Evolutionary conservation across 1,140 invertebrate species (phyloP), one percentile per base, ranked within the genome.

Genomic region (Zaprionus capensis): DNA sequence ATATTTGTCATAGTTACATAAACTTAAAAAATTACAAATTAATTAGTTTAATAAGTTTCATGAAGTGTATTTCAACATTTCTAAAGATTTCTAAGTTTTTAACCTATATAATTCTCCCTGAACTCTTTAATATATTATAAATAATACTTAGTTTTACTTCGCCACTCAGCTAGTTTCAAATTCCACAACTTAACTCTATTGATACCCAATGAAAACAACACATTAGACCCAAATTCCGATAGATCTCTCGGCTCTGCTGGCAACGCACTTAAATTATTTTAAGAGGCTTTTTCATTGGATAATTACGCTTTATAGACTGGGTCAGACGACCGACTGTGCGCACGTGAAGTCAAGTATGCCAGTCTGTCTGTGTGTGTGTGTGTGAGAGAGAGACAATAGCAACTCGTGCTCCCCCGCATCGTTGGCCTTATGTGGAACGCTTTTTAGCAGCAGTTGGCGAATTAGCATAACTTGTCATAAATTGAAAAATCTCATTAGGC

Each of bases 381-480:
- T 12, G 4, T 2, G 56, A 22, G 55, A 12, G 11, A 14, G 31
- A 57, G 63, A 75, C 72, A 75, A 75, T 75, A 24, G 72, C 58
- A 69, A 62, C 49, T 75, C 49, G 4, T 51, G 59, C 73, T 65
- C 73, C 73, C 73, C 73, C 73, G 73, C 73, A 76, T 44, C 58
- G 51, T 22, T 44, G 31, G 66, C 71, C 70, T 83, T 85, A 81
- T 80, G 78, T 84, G 80, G 53, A 65, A 67, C 63, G 55, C 28
- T 31, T 62, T 62, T 56, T 67, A 63, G 62, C 67, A 66, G 74
- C 69, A 58, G 59, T 63, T 53, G 49, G 49, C 53, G 84, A 90
- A 90, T 90, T 90, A 91, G 85, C 85, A 90, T 90, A 90, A 90
- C 85, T 90, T 90, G 85, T 90, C 85, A 90, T 90, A 90, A 90